A percentile compares a stretch with the other conserved stretches of the same genome.
Conservation (phyloP, 1,140 invertebrate genomes). For the Oppia nitens region DNA sequence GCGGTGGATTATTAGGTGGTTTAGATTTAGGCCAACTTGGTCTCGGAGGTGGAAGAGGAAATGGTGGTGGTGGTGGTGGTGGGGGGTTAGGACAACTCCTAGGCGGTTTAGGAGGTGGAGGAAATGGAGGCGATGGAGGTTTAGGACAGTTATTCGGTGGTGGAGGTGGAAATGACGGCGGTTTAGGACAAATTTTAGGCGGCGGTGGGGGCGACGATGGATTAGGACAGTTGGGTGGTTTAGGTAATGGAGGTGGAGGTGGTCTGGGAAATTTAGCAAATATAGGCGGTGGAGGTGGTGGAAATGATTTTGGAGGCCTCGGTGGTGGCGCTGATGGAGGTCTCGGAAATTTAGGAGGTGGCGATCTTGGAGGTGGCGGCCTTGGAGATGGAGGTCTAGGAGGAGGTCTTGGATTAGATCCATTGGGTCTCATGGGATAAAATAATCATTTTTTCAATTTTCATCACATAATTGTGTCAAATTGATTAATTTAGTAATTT, state of each 20-base stretch:
- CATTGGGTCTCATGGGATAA: neutral
- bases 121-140: neutral
- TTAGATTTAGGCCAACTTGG: no score
- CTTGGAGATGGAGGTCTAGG: neutral
- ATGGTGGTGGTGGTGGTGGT: neutral
- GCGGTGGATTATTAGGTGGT: no score
- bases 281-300: neutral
- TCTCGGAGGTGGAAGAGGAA: neutral
- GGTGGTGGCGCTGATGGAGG: neutral
- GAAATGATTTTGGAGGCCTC: neutral
- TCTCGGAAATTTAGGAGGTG: conserved; percentile 7
- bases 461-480: neutral
- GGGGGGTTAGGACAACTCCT: neutral
- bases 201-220: conserved; percentile 1
- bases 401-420: neutral
- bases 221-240: neutral
- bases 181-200: no score
- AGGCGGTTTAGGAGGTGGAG: neutral
- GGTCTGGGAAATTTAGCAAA: neutral
- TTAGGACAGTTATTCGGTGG: neutral
- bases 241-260: neutral
- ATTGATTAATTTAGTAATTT: neutral
- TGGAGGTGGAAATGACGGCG: conserved; percentile 5
- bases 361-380: conserved; percentile 1
- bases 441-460: neutral